Evolutionary conservation across 1,140 invertebrate genomes (phyloP), one percentile per base, ranked within the genome.

Genomic region (Megalonaias nervosa): DNA sequence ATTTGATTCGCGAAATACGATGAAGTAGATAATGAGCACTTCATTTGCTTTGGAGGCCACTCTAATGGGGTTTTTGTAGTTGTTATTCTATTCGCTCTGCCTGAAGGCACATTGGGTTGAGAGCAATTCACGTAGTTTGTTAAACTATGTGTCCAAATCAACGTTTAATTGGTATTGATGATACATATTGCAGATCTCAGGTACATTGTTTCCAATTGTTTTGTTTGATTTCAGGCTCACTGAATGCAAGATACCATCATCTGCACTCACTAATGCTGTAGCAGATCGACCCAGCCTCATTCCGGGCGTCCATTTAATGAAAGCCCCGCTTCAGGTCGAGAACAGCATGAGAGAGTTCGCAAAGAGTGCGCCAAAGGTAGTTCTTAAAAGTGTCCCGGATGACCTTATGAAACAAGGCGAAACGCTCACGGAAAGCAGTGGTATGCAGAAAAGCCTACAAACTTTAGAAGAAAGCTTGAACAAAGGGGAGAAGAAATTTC

Each of bases 291-390:
- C 76, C n/a, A 68, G 64, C 13, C 76, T 66, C 12, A 73, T 78
- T 48, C 61, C n/a, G 9, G 76, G 76, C 1, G 17, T 78, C 15
- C 76, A 78, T 31, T 78, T 78, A n/a, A 26, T 78, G 56, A 67
- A 73, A 5, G 65, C 62, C 11, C 70, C 70, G 21, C 31, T 38
- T 26, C 64, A 60, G 14, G 65, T 78, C 19, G 66, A 72, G 5
- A 57, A 68, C 12, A 55, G 57, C 12, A 71, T 78, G 70, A 73
- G 58, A n/a, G 68, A 73, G 2, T 78, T 78, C 58, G 71, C 76
- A 17, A 62, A 73, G 1, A 73, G 38, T 55, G 76, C 76, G 58
- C 56, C 71, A 26, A 78, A 66, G 2, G 76, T 73, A 19, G 74
- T 78, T 2, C 65, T 78, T 23, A 21, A 78, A 67, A 71, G 71